These are phyloP conservation scores for Amblyjoppa proteus DNA, from an alignment of 2,888 invertebrate species.

Conservation along the genomic window DNA sequence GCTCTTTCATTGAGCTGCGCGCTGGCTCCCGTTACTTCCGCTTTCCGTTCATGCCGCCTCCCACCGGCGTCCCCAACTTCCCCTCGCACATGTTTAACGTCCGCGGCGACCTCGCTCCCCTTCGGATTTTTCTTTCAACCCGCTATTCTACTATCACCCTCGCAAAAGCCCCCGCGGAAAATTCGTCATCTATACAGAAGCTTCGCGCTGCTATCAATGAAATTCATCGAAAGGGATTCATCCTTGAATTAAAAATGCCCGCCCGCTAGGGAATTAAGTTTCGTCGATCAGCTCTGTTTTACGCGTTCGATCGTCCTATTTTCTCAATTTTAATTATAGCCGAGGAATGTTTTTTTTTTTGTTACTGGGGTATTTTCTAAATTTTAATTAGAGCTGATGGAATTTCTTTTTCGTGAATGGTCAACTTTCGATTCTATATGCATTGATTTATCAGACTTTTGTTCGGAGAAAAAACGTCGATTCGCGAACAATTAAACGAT, in stretches of 20 bases:
- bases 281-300: constrained; percentile 4
- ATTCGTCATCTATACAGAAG: not conserved
- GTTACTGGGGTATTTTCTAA: too few species aligned
- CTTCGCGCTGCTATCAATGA: constrained; percentile 1
- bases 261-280: not conserved
- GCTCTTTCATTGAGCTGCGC: constrained; percentile 82
- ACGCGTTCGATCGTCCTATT: not conserved
- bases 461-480: too few species aligned
- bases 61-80: constrained; percentile 27
- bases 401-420: not conserved
- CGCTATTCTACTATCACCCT: constrained; percentile 15
- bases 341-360: too few species aligned
- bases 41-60: constrained; percentile 79
- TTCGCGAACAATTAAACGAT: not conserved
- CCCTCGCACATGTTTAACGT: constrained; percentile 34
- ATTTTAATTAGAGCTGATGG: not conserved
- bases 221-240: not conserved
- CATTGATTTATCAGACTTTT: too few species aligned
- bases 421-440: too few species aligned
- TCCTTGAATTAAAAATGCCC: too few species aligned
- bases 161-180: not conserved
- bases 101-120: constrained; percentile 52
- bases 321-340: too few species aligned
- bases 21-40: constrained; percentile 74
- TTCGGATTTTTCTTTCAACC: constrained; percentile 49